Evolutionary conservation across 1,140 invertebrate species (phyloP).

Genomic region (Proales similis): DNA sequence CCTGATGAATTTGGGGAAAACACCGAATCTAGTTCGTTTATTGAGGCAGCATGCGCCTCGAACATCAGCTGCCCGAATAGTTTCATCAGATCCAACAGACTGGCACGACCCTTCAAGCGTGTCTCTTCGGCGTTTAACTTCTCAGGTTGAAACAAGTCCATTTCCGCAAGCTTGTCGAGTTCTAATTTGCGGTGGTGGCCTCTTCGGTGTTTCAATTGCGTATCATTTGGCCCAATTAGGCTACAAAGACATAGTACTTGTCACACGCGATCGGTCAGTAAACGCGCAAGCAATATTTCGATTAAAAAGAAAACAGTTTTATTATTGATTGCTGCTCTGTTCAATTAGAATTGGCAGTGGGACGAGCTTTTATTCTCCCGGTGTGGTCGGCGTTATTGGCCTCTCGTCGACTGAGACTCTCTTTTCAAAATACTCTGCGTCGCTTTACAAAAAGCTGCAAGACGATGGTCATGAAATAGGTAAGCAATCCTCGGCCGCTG

Average conservation of each 20-base stretch:
- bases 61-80: too few species aligned
- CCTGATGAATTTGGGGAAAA: too few species aligned
- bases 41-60: too few species aligned
- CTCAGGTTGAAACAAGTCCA: too few species aligned
- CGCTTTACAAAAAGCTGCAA: conserved; percentile 74
- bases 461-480: conserved; percentile 65
- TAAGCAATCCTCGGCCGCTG: too few species aligned
- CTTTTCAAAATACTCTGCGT: conserved; percentile 72
- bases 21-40: too few species aligned
- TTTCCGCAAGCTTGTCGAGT: conserved; percentile 55
- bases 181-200: conserved; percentile 85
- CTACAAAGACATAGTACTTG: conserved; percentile 69
- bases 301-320: background rate
- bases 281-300: background rate
- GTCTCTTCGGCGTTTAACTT: too few species aligned
- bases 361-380: conserved; percentile 75
- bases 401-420: conserved; percentile 69
- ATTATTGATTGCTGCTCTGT: conserved; percentile 1
- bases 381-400: conserved; percentile 75
- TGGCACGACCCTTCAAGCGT: too few species aligned
- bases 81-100: too few species aligned
- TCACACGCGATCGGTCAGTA: conserved; percentile 70
- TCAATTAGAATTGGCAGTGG: conserved; percentile 68
- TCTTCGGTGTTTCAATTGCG: conserved; percentile 83
- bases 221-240: conserved; percentile 80